Conservation (phyloP, 2,888 invertebrate genomes). For the Gandaritis pyraliata region DNA sequence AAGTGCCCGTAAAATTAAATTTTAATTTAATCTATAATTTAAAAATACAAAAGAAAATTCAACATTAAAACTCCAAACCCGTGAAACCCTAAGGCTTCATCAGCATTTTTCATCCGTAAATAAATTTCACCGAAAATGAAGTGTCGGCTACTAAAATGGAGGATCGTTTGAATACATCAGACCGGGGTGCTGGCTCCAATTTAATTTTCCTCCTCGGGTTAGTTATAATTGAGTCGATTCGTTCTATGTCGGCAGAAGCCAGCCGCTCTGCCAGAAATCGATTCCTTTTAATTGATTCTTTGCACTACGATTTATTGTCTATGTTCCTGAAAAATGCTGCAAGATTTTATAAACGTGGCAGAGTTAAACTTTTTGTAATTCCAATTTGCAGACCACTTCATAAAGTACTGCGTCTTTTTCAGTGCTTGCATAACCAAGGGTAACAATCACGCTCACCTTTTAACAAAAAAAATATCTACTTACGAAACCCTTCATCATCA, state of each 20-base stretch:
- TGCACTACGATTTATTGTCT: constrained; percentile 47
- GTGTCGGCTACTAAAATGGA: constrained; percentile 36
- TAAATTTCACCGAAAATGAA: constrained; percentile 39
- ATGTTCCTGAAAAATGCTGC: constrained; percentile 11
- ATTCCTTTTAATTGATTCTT: constrained; percentile 72
- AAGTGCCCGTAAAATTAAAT: too few relatives aligned
- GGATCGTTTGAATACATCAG: constrained; percentile 54
- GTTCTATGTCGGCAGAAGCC: constrained; percentile 74
- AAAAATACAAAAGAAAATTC: background rate
- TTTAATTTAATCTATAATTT: background rate
- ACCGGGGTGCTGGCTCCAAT: constrained; percentile 63
- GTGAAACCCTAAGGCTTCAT: constrained; percentile 26
- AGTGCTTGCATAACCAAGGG: background rate
- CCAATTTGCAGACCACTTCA: background rate
- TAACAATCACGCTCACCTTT: background rate
- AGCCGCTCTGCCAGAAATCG: constrained; percentile 57
- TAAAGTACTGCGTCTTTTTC: background rate
- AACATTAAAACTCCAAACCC: constrained; percentile 13
- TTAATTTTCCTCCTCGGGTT: constrained; percentile 76
- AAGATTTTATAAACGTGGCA: constrained; percentile 5
- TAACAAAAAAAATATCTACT: background rate
- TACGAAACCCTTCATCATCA: constrained; percentile 24
- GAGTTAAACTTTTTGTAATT: background rate
- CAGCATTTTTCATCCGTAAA: constrained; percentile 32
- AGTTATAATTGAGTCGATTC: constrained; percentile 79